Conservation (phyloP, 1,140 invertebrate species). For the Caenorhabditis latens region DNA sequence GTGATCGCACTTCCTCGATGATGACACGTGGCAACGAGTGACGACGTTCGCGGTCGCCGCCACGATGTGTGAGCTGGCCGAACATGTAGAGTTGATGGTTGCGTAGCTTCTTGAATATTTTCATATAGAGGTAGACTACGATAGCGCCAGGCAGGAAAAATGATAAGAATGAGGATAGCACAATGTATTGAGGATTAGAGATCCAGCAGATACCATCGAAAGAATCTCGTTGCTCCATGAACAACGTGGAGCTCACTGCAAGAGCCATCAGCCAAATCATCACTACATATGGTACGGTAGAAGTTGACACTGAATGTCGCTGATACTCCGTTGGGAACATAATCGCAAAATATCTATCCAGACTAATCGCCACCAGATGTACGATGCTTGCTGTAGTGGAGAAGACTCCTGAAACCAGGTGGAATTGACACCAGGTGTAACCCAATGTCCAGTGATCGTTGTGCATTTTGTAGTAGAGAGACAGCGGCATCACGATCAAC, state of each 20-base stretch:
- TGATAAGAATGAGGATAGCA: constrained; percentile 65
- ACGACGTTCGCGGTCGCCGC: constrained; percentile 45
- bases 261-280: constrained; percentile 68
- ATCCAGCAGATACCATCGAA: constrained; percentile 63
- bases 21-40: constrained; percentile 64
- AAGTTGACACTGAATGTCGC: constrained; percentile 64
- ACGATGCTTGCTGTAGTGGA: constrained; percentile 67
- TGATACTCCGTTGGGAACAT: constrained; percentile 69
- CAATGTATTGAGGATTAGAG: constrained; percentile 65
- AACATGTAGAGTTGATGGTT: constrained; percentile 68
- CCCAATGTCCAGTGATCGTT: constrained; percentile 74
- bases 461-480: constrained; percentile 71
- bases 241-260: constrained; percentile 61
- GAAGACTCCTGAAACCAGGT: constrained; percentile 78
- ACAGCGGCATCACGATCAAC: constrained; percentile 80
- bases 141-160: constrained; percentile 67
- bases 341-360: constrained; percentile 68
- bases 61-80: constrained; percentile 53
- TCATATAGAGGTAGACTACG: constrained; percentile 65
- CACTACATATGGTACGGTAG: constrained; percentile 62
- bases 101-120: constrained; percentile 64
- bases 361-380: constrained; percentile 66
- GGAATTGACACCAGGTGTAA: constrained; percentile 78
- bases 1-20: constrained; percentile 64
- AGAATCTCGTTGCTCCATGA: constrained; percentile 58